These are phyloP conservation scores for Drosophila borborema DNA, from an alignment of 2,888 invertebrate species.

Conservation along the genomic window DNA sequence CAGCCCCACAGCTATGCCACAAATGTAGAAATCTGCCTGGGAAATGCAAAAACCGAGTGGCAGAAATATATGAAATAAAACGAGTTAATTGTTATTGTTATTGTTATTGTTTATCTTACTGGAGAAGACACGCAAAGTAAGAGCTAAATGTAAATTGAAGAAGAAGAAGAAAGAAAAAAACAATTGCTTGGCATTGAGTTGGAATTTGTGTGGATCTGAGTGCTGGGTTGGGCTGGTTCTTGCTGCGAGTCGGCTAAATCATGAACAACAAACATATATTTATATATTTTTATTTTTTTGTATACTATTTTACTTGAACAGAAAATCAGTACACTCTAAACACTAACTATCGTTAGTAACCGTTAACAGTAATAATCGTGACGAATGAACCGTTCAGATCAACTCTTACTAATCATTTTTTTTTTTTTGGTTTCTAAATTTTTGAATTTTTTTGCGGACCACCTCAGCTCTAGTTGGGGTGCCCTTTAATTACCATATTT, in stretches of 20 bases:
- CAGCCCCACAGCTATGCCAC: neutral
- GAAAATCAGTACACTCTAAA: constrained; percentile 12
- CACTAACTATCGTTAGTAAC: constrained; percentile 1
- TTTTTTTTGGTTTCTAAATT: neutral
- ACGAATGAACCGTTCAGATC: neutral
- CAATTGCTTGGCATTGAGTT: constrained; percentile 50
- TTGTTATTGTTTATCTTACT: constrained; percentile 43
- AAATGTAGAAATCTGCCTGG: constrained; percentile 36
- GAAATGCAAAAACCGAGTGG: constrained; percentile 23
- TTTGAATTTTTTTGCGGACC: constrained; percentile 7
- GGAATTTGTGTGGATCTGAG: neutral
- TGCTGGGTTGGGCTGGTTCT: neutral
- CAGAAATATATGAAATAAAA: constrained; percentile 30
- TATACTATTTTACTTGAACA: constrained; percentile 13
- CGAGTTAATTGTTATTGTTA: constrained; percentile 52
- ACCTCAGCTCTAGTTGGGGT: neutral
- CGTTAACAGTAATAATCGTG: constrained; percentile 3
- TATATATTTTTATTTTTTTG: neutral
- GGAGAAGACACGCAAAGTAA: constrained; percentile 26
- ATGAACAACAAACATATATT: neutral
- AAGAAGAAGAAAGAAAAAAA: constrained; percentile 1
- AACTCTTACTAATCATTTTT: neutral
- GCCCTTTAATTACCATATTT: neutral
- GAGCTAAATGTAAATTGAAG: neutral
- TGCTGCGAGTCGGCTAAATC: neutral